Base-by-base conservation (phyloP, 1,140 invertebrate genomes). In the Bombyx mandarina region DNA sequence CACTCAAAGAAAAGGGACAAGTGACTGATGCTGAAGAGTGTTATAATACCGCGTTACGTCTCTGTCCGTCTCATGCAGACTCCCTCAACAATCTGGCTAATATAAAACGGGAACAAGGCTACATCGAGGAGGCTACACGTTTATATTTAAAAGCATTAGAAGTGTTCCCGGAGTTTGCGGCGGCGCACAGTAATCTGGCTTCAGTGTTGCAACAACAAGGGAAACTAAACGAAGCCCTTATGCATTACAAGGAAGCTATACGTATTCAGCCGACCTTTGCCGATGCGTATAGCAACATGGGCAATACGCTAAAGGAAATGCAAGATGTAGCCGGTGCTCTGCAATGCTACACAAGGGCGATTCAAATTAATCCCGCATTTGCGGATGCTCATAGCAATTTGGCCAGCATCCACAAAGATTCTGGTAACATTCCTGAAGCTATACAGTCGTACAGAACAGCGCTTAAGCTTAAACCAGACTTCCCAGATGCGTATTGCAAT, bases 381-480 rank as follows among this genome's bases (percentile, higher is more conserved):
- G 98, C 98, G 42, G 98, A 99, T 89, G 98, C 98, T 10, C 98
- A 99, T 83, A 98, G 96, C 69, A 99, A 99, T 89, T 90, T 99
- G 56, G 99, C 98, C n/a, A 99, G 97, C 50, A 99, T 99, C 73
- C 98, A 99, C 79, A 99, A 99, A 89, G 98, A 99, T 88, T 98
- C 96, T 54, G 98, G 98, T 44, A 99, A 99, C 87, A 99, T 99
- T 76, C 97, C 97, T 7, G 98, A 99, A 90, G 99, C 99, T 0
- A 99, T 99, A 64, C 93, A 96, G 66, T 98, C 96, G 1, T 99
- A 99, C 83, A 92, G 95, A 72, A 99, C 97, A n/a, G 98, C 99
- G 9, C 88, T 99, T 43, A 99, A 99, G 79, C 82, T 99, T 55
- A 99, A 99, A 85, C 97, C 98, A 7, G 98, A 99, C 82, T 99